Conservation (phyloP, 2,113 vertebrate species). For the Chelonoidis abingdonii region DNA sequence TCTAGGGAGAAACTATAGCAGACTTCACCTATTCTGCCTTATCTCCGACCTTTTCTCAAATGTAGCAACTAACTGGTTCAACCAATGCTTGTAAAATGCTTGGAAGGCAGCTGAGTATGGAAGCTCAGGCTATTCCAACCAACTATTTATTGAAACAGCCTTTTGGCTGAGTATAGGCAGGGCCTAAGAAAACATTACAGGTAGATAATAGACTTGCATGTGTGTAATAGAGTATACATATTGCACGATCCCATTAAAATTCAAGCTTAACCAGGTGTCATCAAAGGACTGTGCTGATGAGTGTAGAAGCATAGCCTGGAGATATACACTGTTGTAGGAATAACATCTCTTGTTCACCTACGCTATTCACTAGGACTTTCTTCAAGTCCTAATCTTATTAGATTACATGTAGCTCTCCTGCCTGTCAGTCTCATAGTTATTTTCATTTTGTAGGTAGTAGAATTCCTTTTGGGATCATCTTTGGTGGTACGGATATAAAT, state of each 20-base stretch:
- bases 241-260: accelerated
- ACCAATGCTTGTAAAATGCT: neutral
- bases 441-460: conserved; percentile 78
- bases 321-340: neutral
- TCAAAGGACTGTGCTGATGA: neutral
- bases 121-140: neutral
- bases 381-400: neutral
- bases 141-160: neutral
- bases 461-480: conserved; percentile 92
- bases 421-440: accelerated
- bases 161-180: neutral
- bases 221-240: neutral
- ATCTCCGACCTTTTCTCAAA: neutral
- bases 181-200: neutral
- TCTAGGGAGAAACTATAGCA: neutral
- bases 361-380: neutral
- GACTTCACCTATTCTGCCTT: neutral
- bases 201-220: neutral
- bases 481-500: conserved; percentile 96
- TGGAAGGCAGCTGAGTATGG: neutral
- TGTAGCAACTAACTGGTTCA: neutral
- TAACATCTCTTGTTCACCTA: neutral
- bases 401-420: neutral
- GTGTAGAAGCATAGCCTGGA: neutral
- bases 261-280: neutral